These are phyloP conservation scores for Chionis minor DNA, from an alignment of 2,113 vertebrate genomes.

Conservation along the genomic window DNA sequence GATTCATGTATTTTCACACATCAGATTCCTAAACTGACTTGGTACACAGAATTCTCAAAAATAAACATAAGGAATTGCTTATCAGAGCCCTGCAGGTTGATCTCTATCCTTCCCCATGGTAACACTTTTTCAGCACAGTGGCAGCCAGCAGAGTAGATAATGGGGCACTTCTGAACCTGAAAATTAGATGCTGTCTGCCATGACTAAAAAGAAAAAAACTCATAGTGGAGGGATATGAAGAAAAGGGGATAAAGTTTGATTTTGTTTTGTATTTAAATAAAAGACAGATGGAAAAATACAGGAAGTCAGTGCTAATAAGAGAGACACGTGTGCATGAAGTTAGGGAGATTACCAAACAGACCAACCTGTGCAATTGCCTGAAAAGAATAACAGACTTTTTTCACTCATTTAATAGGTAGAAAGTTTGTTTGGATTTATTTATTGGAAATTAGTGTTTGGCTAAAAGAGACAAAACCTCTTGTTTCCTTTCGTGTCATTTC, in stretches of 20 bases:
- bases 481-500: background rate
- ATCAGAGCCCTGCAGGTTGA: conserved; percentile 46
- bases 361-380: background rate
- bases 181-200: conserved; percentile 45
- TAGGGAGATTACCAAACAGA: background rate
- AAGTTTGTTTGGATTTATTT: background rate
- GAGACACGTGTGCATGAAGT: background rate
- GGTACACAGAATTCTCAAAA: background rate
- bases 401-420: background rate
- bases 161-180: conserved; percentile 47
- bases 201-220: background rate
- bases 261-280: background rate
- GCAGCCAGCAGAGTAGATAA: conserved; percentile 49
- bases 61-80: conserved; percentile 10
- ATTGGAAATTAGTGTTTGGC: background rate
- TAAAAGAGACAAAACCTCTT: background rate
- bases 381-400: background rate
- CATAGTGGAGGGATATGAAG: background rate
- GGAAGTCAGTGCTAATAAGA: background rate
- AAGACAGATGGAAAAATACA: background rate
- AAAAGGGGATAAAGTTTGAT: background rate
- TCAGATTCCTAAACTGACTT: background rate
- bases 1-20: background rate
- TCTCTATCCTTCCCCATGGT: conserved; percentile 42
- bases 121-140: conserved; percentile 35